phyloP scores from a whole-genome alignment of 2,888 invertebrate species.

The Choreutis nemorana region DNA sequence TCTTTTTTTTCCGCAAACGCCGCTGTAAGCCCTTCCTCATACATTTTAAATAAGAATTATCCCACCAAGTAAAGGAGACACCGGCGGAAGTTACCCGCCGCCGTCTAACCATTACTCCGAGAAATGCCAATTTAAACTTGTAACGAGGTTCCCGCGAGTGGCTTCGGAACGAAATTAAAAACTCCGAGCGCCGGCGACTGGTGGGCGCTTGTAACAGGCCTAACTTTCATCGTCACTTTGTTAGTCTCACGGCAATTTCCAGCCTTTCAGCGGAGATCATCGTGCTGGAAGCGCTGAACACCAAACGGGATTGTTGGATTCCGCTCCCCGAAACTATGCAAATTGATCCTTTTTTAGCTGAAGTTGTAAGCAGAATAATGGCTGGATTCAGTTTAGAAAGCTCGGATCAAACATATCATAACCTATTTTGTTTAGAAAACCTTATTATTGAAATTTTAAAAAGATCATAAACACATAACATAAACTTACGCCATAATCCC shows the following conservation, averaged over 20 bases:
- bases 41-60: slow-evolving; percentile 59
- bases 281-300: slow-evolving; percentile 10
- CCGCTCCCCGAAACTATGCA: neutral
- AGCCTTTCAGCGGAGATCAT: slow-evolving; percentile 29
- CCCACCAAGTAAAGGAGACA: slow-evolving; percentile 41
- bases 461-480: too few species aligned
- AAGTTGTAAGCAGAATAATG: neutral
- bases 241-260: slow-evolving; percentile 38
- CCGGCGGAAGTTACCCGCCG: slow-evolving; percentile 41
- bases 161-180: slow-evolving; percentile 61
- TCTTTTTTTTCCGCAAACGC: slow-evolving; percentile 6
- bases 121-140: slow-evolving; percentile 66
- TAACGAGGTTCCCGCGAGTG: slow-evolving; percentile 62
- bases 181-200: slow-evolving; percentile 37
- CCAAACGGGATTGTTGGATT: neutral
- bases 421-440: too few species aligned
- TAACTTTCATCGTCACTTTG: slow-evolving; percentile 55
- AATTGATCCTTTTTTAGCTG: neutral
- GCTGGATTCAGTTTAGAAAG: too few species aligned
- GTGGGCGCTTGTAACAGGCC: slow-evolving; percentile 46
- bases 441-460: too few species aligned
- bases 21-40: slow-evolving; percentile 26
- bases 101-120: slow-evolving; percentile 57
- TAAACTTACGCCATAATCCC: too few species aligned
- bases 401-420: too few species aligned